Evolutionary conservation across 2,888 invertebrate species (phyloP).

Genomic region (Phlogophora meticulosa): DNA sequence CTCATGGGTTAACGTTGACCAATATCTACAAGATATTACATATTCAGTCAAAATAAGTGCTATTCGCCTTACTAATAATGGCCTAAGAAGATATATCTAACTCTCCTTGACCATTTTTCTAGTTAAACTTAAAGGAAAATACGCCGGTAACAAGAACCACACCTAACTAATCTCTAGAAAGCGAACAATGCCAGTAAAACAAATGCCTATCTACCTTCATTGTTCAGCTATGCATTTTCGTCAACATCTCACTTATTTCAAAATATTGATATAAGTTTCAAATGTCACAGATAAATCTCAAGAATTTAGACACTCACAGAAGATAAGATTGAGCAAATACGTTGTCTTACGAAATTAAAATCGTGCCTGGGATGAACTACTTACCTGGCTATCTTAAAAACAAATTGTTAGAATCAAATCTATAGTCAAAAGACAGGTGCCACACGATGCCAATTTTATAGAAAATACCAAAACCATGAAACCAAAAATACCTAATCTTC

Average conservation of each 20-base stretch:
- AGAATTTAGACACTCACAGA: constrained; percentile 12
- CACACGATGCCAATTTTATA: background rate
- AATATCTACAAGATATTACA: too few species aligned
- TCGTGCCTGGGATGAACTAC: constrained; percentile 20
- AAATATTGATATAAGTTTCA: constrained; percentile 35
- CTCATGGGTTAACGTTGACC: too few species aligned
- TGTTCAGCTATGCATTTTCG: background rate
- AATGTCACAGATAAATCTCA: constrained; percentile 43
- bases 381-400: background rate
- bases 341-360: constrained; percentile 21
- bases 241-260: constrained; percentile 34
- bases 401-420: background rate
- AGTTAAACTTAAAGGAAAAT: background rate
- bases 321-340: constrained; percentile 44
- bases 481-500: too few species aligned
- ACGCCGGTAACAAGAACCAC: background rate
- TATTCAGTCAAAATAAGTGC: too few species aligned
- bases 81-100: background rate
- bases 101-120: background rate
- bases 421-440: background rate
- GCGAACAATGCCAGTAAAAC: constrained; percentile 10
- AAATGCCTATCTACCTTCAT: background rate
- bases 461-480: background rate
- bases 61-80: too few species aligned
- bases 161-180: background rate